Conservation (phyloP, 2,797 vertebrate genomes). For the Leucoraja ocellata region DNA sequence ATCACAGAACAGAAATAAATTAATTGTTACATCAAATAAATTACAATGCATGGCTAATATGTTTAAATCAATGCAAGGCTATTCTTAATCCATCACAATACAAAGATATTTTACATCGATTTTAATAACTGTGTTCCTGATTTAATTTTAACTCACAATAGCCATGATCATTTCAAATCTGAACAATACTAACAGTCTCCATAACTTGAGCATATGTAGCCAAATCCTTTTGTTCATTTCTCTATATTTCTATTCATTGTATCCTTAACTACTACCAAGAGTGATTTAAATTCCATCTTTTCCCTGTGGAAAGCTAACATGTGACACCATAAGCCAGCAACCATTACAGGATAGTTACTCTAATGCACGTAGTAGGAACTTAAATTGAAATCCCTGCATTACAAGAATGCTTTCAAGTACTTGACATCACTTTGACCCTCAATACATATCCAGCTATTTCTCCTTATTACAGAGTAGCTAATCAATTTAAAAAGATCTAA, state of each 20-base stretch:
- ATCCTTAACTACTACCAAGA: background rate
- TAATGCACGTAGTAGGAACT: background rate
- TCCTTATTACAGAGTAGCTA: conserved; percentile 19
- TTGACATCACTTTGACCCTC: conserved; percentile 8
- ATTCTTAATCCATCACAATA: background rate
- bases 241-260: background rate
- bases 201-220: background rate
- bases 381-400: background rate
- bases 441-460: background rate
- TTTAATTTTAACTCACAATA: background rate
- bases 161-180: background rate
- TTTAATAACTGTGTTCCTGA: background rate
- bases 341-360: no score
- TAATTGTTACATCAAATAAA: no score
- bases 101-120: background rate
- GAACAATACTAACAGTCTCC: background rate
- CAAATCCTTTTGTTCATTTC: background rate
- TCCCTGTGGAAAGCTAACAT: background rate
- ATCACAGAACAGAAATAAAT: no score
- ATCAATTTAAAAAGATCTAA: conserved; percentile 4
- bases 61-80: background rate
- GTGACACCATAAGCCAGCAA: background rate
- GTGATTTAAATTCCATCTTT: background rate
- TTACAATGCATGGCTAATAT: no score
- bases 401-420: background rate